Conservation (phyloP, 2,797 vertebrate species). For the Phrynocephalus vlangalii region DNA sequence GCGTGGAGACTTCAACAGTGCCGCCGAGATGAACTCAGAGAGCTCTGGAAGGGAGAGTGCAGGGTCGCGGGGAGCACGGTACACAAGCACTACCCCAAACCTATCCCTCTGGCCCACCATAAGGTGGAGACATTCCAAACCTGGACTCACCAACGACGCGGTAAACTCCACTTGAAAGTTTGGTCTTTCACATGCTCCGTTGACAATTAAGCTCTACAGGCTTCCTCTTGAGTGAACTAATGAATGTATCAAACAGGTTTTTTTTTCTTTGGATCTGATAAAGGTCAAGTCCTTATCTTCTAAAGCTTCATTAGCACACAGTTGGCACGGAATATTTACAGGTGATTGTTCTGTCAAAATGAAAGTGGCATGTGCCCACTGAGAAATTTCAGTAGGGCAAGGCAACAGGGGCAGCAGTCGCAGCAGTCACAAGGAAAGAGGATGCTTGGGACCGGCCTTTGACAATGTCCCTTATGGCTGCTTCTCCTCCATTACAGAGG, state of each 20-base stretch:
- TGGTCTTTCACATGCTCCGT: conserved; percentile 57
- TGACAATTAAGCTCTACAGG: conserved; percentile 59
- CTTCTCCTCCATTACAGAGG: neutral
- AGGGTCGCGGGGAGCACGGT: no score
- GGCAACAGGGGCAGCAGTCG: neutral
- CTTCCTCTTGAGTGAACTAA: conserved; percentile 59
- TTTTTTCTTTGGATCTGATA: conserved; percentile 53
- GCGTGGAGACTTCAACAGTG: no score
- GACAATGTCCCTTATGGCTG: rapidly evolving
- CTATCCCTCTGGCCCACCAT: no score
- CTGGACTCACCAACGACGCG: no score
- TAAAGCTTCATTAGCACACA: conserved; percentile 32
- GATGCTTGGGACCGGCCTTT: neutral
- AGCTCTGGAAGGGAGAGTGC: no score
- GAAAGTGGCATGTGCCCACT: conserved; percentile 40
- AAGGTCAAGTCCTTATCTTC: conserved; percentile 56
- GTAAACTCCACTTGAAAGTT: conserved; percentile 56
- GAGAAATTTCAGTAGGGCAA: neutral
- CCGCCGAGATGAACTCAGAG: no score
- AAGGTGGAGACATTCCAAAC: no score
- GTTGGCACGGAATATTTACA: conserved; percentile 52
- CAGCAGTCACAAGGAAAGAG: neutral
- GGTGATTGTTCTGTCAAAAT: conserved; percentile 37
- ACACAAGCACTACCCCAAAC: no score
- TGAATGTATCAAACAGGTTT: conserved; percentile 32